These are phyloP conservation scores for Cantharis lateralis DNA, from an alignment of 2,888 invertebrate genomes.

Conservation along the genomic window DNA sequence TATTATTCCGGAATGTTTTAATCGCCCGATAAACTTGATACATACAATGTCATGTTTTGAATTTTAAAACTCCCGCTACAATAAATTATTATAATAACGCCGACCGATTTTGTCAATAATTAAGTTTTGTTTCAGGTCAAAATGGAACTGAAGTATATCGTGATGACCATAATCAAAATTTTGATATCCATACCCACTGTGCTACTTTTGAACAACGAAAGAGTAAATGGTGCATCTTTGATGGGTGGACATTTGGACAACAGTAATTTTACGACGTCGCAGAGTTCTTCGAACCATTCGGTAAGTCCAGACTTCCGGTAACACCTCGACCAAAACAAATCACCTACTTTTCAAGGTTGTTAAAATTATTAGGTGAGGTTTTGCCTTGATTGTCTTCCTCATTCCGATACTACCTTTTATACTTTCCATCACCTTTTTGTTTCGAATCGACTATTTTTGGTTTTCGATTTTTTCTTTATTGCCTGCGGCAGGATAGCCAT, in stretches of 20 bases:
- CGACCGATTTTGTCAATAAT: background rate
- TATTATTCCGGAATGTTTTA: constrained; percentile 6
- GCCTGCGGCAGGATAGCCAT: background rate
- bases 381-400: background rate
- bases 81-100: background rate
- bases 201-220: constrained; percentile 34
- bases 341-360: background rate
- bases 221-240: constrained; percentile 42
- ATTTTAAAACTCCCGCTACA: background rate
- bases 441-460: background rate
- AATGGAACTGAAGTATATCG: constrained; percentile 52
- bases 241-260: constrained; percentile 49
- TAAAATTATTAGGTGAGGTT: background rate
- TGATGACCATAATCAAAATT: constrained; percentile 52
- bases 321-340: background rate
- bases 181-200: constrained; percentile 50
- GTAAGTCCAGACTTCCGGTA: background rate
- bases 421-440: background rate
- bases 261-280: constrained; percentile 21
- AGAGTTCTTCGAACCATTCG: constrained; percentile 1
- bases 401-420: background rate
- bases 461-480: background rate
- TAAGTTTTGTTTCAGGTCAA: constrained; percentile 17
- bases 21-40: background rate
- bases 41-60: background rate